Percentiles rank a stretch among this genome's conserved stretches.
Evolutionary conservation across 2,797 vertebrate genomes (phyloP).

Genomic region (Pseudochaenichthys georgianus): DNA sequence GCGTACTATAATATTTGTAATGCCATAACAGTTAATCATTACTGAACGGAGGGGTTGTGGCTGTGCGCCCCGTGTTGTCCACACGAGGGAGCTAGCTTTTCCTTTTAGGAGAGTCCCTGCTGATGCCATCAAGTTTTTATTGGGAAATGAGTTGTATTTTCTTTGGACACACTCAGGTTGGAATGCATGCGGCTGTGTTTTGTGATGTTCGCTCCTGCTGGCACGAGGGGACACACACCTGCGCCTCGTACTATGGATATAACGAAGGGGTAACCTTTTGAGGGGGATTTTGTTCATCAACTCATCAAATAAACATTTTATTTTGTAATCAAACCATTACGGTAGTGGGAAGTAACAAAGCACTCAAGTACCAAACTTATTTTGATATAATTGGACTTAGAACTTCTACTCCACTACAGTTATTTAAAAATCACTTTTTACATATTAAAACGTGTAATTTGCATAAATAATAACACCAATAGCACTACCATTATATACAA

Average conservation of each 20-base stretch:
- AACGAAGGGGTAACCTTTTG: conserved; percentile 3
- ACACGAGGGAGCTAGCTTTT: conserved; percentile 71
- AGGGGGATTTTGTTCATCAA: conserved; percentile 27
- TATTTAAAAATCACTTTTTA: no score
- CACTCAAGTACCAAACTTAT: no score
- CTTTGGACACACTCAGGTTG: conserved; percentile 77
- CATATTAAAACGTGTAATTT: no score
- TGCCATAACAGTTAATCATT: conserved; percentile 18
- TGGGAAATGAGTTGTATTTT: conserved; percentile 50
- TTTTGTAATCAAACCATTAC: no score
- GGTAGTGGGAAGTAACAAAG: no score
- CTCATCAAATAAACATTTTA: conserved; percentile 18
- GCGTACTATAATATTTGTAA: conserved; percentile 27
- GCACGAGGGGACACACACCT: conserved; percentile 31
- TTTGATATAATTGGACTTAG: no score
- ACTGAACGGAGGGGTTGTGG: neutral
- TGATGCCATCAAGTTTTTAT: conserved; percentile 37
- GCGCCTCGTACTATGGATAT: conserved; percentile 41
- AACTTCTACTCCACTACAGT: no score
- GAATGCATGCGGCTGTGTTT: conserved; percentile 70
- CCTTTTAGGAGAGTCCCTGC: conserved; percentile 36
- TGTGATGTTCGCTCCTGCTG: conserved; percentile 25
- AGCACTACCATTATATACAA: no score
- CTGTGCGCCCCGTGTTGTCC: conserved; percentile 44
- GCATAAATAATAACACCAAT: no score